These are phyloP conservation scores for Drosophila sucinea DNA, from an alignment of 1,140 invertebrate species.

Conservation along the genomic window DNA sequence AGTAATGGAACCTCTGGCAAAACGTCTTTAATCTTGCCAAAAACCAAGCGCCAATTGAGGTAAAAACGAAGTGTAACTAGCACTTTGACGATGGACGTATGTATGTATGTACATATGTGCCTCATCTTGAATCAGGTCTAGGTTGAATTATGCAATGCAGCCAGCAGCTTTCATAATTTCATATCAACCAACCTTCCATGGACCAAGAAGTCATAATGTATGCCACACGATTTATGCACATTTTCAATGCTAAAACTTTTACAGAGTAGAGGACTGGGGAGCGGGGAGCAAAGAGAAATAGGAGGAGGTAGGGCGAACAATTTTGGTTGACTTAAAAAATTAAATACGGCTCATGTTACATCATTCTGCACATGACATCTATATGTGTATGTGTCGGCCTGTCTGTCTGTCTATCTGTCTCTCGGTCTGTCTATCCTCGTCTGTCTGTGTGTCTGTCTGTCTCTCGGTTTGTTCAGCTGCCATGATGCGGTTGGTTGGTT, in stretches of 20 bases:
- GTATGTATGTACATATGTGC: background rate
- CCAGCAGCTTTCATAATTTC: conserved; percentile 15
- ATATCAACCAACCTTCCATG: conserved; percentile 8
- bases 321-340: conserved; percentile 70
- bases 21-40: background rate
- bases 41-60: too few relatives aligned
- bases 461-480: conserved; percentile 28
- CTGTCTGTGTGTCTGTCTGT: conserved; percentile 17
- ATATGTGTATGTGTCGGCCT: conserved; percentile 7
- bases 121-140: conserved; percentile 28
- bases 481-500: conserved; percentile 33
- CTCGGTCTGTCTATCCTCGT: conserved; percentile 15
- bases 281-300: background rate
- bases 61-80: too few relatives aligned
- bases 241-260: conserved; percentile 45
- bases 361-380: conserved; percentile 70
- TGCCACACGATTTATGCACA: conserved; percentile 46
- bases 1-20: too few relatives aligned
- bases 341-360: conserved; percentile 59
- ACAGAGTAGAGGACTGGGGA: background rate
- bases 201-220: conserved; percentile 12
- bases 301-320: conserved; percentile 11
- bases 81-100: background rate
- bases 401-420: conserved; percentile 18
- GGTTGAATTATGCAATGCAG: conserved; percentile 29